Base-by-base conservation (phyloP, 53 echinoderm and acorn worm species). In the Arbacia lixula region DNA sequence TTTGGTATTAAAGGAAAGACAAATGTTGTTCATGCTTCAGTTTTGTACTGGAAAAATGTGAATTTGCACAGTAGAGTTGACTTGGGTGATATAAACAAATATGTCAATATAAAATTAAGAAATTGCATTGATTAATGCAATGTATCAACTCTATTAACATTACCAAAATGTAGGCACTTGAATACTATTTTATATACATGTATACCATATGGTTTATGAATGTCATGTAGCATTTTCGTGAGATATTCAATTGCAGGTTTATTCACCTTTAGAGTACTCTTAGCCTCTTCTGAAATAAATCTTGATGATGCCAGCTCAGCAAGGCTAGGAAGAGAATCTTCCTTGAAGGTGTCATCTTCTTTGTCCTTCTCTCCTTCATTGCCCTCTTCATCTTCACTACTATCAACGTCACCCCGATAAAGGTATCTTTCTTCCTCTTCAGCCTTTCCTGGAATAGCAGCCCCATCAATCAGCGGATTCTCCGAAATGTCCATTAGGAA, bases 321-420 rank as follows among this genome's bases (percentile, higher is more conserved):
- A 2, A 72, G 12, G 41, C 24, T 3, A 37, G n/a, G 50, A 21
- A 26, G 28, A 49, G 27, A 4, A 25, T 11, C 72, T 43, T 72
- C 1, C 67, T 67, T 8, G 36, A 4, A 6, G 22, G 22, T 21
- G 12, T 67, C 39, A 4, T 37, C 39, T 67, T 31, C 38, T 5
- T 14, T 29, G 46, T 72, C 49, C 16, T 72, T 29, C 20, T 75
- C 30, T 35, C 36, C n/a, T 21, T n/a, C 72, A 46, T 75, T 25
- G 9, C 34, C 76, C 19, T 76, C 56, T 1, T 79, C 79, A 5
- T 58, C 58, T 39, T 78, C 79, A 38, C 60, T 60, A 60, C 79
- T 79, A 39, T 79, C 79, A 37, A 40, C 42, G 37, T 79, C 79
- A 38, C 79, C 79, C 40, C 40, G 20, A 41, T 60, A 79, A 24